Evolutionary conservation across 2,113 vertebrate genomes (phyloP), one percentile per base, ranked within the genome.

Genomic region (Etia nguti): DNA sequence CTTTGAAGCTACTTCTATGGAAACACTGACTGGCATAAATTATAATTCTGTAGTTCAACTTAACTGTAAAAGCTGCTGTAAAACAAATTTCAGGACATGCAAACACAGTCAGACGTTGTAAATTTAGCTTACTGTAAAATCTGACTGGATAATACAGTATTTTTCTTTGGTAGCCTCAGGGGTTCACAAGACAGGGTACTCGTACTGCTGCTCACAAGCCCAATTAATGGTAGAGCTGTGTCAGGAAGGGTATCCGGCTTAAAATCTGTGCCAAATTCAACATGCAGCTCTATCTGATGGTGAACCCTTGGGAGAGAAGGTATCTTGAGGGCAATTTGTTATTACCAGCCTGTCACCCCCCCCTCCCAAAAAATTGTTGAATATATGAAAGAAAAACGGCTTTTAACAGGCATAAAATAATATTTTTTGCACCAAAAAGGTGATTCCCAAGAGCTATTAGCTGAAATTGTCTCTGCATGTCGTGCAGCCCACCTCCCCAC

Each of bases 111-210:
- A 48, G 9, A 4, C 9, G 2, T 26, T 73, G 22, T 46, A 73
- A 46, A 73, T 73, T 24, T 73, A 18, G 1, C 65, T 43, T 2
- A 16, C 38, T 70, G 36, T 43, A 10, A 43, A 70, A 70, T 70
- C 12, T 70, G 38, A 43, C 65, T 68, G 62, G 11, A 22, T 15
- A 68, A 41, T 68, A 22, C 62, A 41, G 34, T 41, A 11, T 15
- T 68, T 68, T 68, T 22, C 22, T 70, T 70, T 46, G 0, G 65
- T 26, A 73, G 68, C 68, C 5, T 70, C 65, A 16, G 65, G 7
- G 38, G 38, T 0, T 52, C 18, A 5, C 20, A 54, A n/a, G 20
- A n/a, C 50, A 10, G 50, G 10, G 20, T n/a, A n/a, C 8, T 54
- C 8, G 4, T 20, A 52, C 18, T 54, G 20, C 50, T 54, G 50